phyloP scores from a whole-genome alignment of 2,888 invertebrate genomes.

The Carabus problematicus region DNA sequence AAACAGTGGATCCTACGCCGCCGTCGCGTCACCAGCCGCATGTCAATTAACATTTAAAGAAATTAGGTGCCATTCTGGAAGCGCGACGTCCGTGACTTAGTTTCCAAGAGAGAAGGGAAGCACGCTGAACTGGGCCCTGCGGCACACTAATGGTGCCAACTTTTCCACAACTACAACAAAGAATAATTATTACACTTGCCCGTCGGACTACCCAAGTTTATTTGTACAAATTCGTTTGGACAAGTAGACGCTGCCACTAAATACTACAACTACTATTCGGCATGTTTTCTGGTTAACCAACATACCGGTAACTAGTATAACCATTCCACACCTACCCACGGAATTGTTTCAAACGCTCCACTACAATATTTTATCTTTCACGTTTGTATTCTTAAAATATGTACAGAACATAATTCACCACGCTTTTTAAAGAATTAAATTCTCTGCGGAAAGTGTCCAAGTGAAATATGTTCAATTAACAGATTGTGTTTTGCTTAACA shows the following conservation, averaged over 20 bases:
- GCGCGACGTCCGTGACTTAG: slow-evolving; percentile 12
- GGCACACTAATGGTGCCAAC: slow-evolving; percentile 23
- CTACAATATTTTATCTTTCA: slow-evolving; percentile 3
- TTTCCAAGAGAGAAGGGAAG: slow-evolving; percentile 16
- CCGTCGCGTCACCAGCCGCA: slow-evolving; percentile 4
- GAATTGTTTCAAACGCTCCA: not conserved
- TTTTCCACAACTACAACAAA: slow-evolving; percentile 16
- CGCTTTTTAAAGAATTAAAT: slow-evolving; percentile 3
- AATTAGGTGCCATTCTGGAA: slow-evolving; percentile 30
- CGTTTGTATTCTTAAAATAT: slow-evolving; percentile 16
- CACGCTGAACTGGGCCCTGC: slow-evolving; percentile 14
- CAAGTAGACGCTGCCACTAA: not conserved
- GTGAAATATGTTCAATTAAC: slow-evolving; percentile 20
- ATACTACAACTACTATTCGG: slow-evolving; percentile 14
- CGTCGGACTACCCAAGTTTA: slow-evolving; percentile 20
- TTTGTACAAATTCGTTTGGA: slow-evolving; percentile 21
- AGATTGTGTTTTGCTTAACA: slow-evolving; percentile 12
- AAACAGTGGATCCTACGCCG: not conserved
- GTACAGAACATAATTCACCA: not conserved
- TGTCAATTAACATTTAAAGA: slow-evolving; percentile 39
- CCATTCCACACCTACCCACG: not conserved
- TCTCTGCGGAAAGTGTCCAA: slow-evolving; percentile 1
- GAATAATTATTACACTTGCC: slow-evolving; percentile 24
- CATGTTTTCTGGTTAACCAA: too few relatives aligned
- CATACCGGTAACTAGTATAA: not conserved